Evolutionary conservation across 2,113 vertebrate species (phyloP).

Genomic region (Octodon degus): DNA sequence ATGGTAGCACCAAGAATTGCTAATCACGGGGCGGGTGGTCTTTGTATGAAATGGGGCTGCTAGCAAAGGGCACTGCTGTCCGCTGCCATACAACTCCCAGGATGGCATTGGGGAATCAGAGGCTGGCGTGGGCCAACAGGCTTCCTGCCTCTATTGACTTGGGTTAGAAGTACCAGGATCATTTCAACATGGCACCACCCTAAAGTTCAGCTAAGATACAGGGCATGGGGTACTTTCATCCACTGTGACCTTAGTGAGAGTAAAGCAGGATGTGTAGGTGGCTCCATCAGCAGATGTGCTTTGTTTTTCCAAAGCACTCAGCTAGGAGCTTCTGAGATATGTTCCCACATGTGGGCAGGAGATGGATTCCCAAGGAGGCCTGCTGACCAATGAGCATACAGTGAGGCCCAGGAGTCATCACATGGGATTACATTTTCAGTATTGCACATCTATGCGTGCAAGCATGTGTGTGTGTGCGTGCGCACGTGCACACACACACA

Average conservation of each 20-base stretch:
- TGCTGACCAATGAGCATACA: background rate
- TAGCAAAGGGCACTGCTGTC: background rate
- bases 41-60: background rate
- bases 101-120: background rate
- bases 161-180: background rate
- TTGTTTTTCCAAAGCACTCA: background rate
- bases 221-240: background rate
- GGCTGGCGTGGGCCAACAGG: background rate
- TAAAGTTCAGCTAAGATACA: background rate
- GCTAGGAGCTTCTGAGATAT: background rate
- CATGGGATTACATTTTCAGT: background rate
- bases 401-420: background rate
- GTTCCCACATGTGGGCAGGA: background rate
- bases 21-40: fast-evolving
- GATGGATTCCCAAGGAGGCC: background rate
- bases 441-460: background rate
- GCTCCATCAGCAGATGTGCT: background rate
- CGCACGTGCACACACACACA: background rate
- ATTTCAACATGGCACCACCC: background rate
- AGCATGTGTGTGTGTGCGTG: no score
- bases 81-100: background rate
- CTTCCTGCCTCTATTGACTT: background rate
- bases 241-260: background rate
- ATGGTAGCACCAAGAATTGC: background rate
- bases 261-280: background rate